phyloP scores from a whole-genome alignment of 2,888 invertebrate species.

The Eubasilissa splendida region DNA sequence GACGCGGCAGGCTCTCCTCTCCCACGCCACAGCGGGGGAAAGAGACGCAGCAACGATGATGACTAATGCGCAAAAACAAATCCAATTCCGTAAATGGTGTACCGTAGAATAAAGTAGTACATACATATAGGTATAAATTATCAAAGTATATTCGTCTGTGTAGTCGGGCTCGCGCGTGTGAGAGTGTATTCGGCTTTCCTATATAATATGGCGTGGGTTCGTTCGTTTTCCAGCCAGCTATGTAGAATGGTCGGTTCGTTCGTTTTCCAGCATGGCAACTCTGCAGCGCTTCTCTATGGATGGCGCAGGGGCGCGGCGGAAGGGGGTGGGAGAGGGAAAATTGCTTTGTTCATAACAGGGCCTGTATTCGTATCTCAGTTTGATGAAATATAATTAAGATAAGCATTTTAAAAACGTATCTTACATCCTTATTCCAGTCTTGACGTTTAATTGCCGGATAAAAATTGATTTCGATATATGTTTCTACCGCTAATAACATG shows the following conservation, averaged over 20 bases:
- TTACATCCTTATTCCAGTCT: too few relatives aligned
- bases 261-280: slow-evolving; percentile 54
- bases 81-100: slow-evolving; percentile 59
- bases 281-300: slow-evolving; percentile 47
- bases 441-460: too few relatives aligned
- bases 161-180: slow-evolving; percentile 9
- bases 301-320: slow-evolving; percentile 59
- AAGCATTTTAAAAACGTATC: neutral
- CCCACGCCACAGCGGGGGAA: slow-evolving; percentile 30
- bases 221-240: slow-evolving; percentile 28
- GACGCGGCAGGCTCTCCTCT: slow-evolving; percentile 28
- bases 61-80: slow-evolving; percentile 59
- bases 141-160: slow-evolving; percentile 34
- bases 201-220: slow-evolving; percentile 24
- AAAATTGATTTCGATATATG: too few relatives aligned
- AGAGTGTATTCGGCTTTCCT: slow-evolving; percentile 20
- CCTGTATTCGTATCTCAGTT: slow-evolving; percentile 54
- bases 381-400: slow-evolving; percentile 35
- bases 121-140: slow-evolving; percentile 49
- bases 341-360: slow-evolving; percentile 58
- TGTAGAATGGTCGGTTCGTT: slow-evolving; percentile 46
- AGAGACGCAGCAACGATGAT: slow-evolving; percentile 56
- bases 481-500: too few relatives aligned
- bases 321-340: slow-evolving; percentile 53
- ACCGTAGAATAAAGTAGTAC: slow-evolving; percentile 35